Evolutionary conservation across 2,888 invertebrate species (phyloP).

Genomic region (Drosophila gaucha): DNA sequence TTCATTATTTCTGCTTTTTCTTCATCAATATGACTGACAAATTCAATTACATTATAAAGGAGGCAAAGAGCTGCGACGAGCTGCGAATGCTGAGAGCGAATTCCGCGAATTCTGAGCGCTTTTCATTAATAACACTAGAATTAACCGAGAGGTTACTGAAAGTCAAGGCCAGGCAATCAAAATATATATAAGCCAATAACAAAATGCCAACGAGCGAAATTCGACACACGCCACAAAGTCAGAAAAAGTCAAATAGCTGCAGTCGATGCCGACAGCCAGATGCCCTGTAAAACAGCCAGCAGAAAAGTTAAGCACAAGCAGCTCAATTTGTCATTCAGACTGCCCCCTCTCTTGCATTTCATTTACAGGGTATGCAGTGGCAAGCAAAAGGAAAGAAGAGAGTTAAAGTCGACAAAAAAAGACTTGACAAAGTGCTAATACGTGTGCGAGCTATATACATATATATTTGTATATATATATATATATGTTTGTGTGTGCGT

Average conservation of each 20-base stretch:
- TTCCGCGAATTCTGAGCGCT: conserved; percentile 56
- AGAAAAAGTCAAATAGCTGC: background rate
- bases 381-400: conserved; percentile 19
- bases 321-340: accelerated
- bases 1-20: background rate
- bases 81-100: conserved; percentile 23
- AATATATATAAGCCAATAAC: conserved; percentile 53
- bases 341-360: background rate
- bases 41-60: conserved; percentile 66
- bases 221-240: conserved; percentile 53
- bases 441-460: conserved; percentile 46
- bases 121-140: conserved; percentile 77
- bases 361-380: conserved; percentile 13
- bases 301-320: background rate
- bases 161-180: conserved; percentile 75
- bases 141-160: conserved; percentile 75
- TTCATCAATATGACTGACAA: conserved; percentile 46
- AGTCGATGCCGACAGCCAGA: background rate
- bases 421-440: conserved; percentile 68
- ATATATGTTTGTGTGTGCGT: background rate
- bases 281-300: conserved; percentile 14
- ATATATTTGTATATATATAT: background rate
- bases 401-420: conserved; percentile 12
- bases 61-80: conserved; percentile 8
- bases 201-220: conserved; percentile 46